phyloP scores from a whole-genome alignment of 2,888 invertebrate genomes.

The Horisme vitalbata region DNA sequence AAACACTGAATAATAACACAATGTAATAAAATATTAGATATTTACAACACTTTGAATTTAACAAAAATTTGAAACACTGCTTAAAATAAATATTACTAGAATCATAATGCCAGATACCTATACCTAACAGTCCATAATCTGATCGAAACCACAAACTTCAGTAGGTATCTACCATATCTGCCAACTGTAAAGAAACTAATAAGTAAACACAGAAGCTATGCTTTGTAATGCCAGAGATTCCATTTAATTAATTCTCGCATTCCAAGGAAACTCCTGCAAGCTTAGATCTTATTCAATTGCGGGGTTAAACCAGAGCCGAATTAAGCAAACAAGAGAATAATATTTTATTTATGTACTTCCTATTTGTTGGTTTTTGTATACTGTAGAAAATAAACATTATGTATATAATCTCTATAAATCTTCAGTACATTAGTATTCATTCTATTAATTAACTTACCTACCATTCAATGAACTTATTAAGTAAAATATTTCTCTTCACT shows the following conservation, averaged over 20 bases:
- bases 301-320: slow-evolving; percentile 16
- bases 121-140: neutral
- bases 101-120: too few relatives aligned
- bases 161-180: slow-evolving; percentile 16
- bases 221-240: slow-evolving; percentile 16
- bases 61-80: neutral
- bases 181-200: slow-evolving; percentile 8
- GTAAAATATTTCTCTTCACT: too few relatives aligned
- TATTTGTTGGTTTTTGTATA: too few relatives aligned
- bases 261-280: slow-evolving; percentile 23
- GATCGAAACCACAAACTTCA: slow-evolving; percentile 3
- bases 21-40: neutral
- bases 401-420: too few relatives aligned
- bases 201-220: slow-evolving; percentile 15
- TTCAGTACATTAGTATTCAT: too few relatives aligned
- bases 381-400: too few relatives aligned
- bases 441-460: too few relatives aligned
- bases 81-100: neutral
- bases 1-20: too few relatives aligned
- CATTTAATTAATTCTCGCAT: slow-evolving; percentile 25
- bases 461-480: too few relatives aligned
- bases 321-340: neutral
- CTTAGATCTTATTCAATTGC: slow-evolving; percentile 16
- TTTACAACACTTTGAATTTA: neutral
- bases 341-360: too few relatives aligned